Percentiles rank a stretch among this genome's conserved stretches.
Conservation (phyloP, 2,113 vertebrate genomes). For the Climacteris rufus region DNA sequence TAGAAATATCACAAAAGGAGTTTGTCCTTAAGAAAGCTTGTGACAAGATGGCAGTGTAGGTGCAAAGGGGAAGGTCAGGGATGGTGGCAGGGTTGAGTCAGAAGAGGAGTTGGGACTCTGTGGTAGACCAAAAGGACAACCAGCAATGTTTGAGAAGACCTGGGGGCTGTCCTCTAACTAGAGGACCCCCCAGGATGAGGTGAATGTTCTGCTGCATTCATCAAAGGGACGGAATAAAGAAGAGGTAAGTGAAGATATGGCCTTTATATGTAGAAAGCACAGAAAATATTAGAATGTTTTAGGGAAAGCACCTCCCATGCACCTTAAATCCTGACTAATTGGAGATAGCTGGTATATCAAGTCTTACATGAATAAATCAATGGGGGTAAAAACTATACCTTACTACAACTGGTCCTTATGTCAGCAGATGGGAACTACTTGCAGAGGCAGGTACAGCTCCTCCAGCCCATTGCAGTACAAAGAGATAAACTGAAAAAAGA, state of each 20-base stretch:
- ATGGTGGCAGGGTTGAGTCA: neutral
- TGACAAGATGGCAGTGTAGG: neutral
- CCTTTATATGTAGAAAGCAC: neutral
- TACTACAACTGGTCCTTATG: neutral
- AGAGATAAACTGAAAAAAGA: neutral
- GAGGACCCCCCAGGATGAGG: neutral
- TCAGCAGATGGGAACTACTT: neutral
- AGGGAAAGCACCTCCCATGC: neutral
- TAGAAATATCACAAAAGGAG: neutral
- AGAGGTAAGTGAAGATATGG: neutral
- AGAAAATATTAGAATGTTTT: neutral
- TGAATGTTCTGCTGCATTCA: neutral
- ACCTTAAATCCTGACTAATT: neutral
- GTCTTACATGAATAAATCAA: neutral
- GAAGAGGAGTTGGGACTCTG: neutral
- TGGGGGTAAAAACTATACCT: neutral
- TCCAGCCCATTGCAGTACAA: neutral
- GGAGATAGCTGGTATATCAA: neutral
- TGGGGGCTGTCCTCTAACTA: neutral
- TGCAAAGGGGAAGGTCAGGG: neutral
- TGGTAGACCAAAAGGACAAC: neutral
- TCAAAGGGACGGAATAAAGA: neutral
- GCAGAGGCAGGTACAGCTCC: neutral
- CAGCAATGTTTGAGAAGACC: neutral
- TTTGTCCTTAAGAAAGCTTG: neutral